Evolutionary conservation across 2,888 invertebrate genomes (phyloP).

Genomic region (Helleia helle): DNA sequence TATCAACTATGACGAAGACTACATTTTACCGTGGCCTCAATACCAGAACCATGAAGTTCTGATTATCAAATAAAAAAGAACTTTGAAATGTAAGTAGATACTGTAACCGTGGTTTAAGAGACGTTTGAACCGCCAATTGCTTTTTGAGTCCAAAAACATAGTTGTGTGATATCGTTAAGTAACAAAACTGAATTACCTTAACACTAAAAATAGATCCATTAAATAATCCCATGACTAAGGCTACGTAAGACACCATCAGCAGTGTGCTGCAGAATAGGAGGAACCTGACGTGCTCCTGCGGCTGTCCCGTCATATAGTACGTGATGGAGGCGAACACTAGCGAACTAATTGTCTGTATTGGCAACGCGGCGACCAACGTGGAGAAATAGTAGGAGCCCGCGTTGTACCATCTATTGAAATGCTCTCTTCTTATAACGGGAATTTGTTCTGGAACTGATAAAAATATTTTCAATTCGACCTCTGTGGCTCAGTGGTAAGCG

Average conservation of each 20-base stretch:
- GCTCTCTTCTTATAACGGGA: slow-evolving; percentile 85
- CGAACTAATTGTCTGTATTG: slow-evolving; percentile 85
- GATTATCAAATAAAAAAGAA: too few species aligned
- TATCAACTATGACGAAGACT: too few species aligned
- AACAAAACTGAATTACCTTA: too few species aligned
- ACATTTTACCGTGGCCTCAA: too few species aligned
- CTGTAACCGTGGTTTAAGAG: too few species aligned
- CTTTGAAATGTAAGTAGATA: too few species aligned
- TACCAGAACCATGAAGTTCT: too few species aligned
- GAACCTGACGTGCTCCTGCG: slow-evolving; percentile 82
- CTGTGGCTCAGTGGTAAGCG: too few species aligned
- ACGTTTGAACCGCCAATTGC: too few species aligned
- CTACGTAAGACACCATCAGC: slow-evolving; percentile 85
- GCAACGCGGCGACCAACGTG: slow-evolving; percentile 85
- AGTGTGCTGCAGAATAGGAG: slow-evolving; percentile 81
- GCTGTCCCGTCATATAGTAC: slow-evolving; percentile 91
- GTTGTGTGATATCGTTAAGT: too few species aligned
- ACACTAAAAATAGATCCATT: slow-evolving; percentile 88
- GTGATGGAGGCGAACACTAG: slow-evolving; percentile 83
- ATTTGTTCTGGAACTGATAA: slow-evolving; percentile 86
- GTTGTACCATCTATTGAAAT: slow-evolving; percentile 93
- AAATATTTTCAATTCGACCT: background rate
- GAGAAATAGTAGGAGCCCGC: slow-evolving; percentile 87
- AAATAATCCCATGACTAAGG: slow-evolving; percentile 89
- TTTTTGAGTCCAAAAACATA: too few species aligned